Evolutionary conservation across 53 echinoderm and acorn worm species (phyloP).

Genomic region (Arbacia lixula): DNA sequence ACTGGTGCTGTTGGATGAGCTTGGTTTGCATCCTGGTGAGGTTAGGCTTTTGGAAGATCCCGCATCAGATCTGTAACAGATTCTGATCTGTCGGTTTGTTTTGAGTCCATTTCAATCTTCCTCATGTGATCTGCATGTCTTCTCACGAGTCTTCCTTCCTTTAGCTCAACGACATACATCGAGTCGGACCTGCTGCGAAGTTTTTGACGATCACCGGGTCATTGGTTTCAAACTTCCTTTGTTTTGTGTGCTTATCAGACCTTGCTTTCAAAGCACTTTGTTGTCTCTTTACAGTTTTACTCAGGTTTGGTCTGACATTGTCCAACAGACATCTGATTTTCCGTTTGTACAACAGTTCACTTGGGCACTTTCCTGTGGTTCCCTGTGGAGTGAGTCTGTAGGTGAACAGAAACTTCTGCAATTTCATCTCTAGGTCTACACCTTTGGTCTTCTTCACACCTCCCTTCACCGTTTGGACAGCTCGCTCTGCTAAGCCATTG

Average conservation of each 20-base stretch:
- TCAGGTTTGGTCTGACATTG: slow-evolving; percentile 49
- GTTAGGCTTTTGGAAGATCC: no score
- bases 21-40: no score
- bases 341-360: slow-evolving; percentile 58
- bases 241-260: slow-evolving; percentile 21
- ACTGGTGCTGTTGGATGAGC: neutral
- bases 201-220: slow-evolving; percentile 59
- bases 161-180: slow-evolving; percentile 51
- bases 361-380: slow-evolving; percentile 59
- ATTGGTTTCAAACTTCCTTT: slow-evolving; percentile 1
- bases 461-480: slow-evolving; percentile 60
- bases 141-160: slow-evolving; percentile 57
- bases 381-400: slow-evolving; percentile 64
- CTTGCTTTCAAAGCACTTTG: slow-evolving; percentile 40
- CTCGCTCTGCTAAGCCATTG: slow-evolving; percentile 61
- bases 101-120: no score
- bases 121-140: slow-evolving; percentile 61
- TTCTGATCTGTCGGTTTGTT: no score
- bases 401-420: slow-evolving; percentile 44
- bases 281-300: neutral
- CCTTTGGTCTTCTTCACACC: slow-evolving; percentile 37
- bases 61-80: no score
- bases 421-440: slow-evolving; percentile 36
- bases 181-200: slow-evolving; percentile 65
- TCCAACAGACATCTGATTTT: slow-evolving; percentile 53